Conservation (phyloP, 2,113 vertebrate genomes). For the Embiotoca jacksoni region DNA sequence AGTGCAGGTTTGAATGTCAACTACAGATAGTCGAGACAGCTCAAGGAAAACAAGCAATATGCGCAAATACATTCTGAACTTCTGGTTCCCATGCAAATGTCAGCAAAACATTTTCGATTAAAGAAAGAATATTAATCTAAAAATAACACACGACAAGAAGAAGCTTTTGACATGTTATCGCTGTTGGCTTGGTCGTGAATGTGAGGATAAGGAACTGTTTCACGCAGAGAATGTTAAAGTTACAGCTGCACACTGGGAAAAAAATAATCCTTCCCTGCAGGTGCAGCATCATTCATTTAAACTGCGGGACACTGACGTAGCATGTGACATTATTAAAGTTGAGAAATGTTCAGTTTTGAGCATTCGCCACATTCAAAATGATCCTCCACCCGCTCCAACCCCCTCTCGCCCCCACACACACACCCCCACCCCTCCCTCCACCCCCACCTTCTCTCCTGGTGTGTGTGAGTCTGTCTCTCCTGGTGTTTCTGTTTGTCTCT, state of each 20-base stretch:
- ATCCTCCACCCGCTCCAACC: too few relatives aligned
- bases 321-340: constrained; percentile 29
- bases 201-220: constrained; percentile 2
- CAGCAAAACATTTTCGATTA: background rate
- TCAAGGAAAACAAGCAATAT: too few relatives aligned
- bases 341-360: constrained; percentile 35
- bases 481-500: constrained; percentile 33
- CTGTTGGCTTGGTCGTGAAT: background rate
- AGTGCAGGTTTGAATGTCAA: too few relatives aligned
- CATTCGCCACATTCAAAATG: background rate
- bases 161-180: background rate
- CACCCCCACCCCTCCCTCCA: too few relatives aligned
- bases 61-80: too few relatives aligned
- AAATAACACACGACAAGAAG: background rate
- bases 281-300: constrained; percentile 3
- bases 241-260: background rate
- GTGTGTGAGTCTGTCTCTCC: constrained; percentile 15
- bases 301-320: constrained; percentile 16
- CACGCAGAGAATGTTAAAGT: background rate
- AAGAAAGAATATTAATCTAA: background rate
- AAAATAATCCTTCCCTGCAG: constrained; percentile 17
- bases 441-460: background rate
- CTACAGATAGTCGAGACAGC: too few relatives aligned
- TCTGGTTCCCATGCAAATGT: constrained; percentile 9
- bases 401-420: too few relatives aligned